These are phyloP conservation scores for Leptopterna dolabrata DNA, from an alignment of 2,888 invertebrate species.

Conservation along the genomic window DNA sequence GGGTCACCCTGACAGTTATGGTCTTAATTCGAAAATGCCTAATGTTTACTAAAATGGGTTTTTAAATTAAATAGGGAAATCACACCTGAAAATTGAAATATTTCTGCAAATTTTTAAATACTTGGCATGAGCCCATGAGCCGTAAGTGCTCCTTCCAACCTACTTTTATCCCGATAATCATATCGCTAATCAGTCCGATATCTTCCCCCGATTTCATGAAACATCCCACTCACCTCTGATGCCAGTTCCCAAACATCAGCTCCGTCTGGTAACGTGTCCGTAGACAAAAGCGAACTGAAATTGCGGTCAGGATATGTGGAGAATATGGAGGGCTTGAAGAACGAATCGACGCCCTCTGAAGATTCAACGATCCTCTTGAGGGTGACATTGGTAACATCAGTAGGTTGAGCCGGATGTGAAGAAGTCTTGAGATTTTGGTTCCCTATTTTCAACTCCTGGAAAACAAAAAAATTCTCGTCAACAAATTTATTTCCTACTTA, in stretches of 20 bases:
- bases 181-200: no score
- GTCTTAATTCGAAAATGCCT: no score
- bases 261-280: background rate
- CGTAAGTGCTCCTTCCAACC: no score
- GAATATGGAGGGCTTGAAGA: constrained; percentile 18
- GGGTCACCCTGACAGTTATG: no score
- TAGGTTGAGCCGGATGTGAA: background rate
- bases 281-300: constrained; percentile 10
- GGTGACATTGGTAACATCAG: background rate
- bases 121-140: no score
- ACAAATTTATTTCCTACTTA: no score
- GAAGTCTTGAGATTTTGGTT: background rate
- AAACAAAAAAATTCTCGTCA: background rate
- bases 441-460: background rate
- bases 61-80: no score
- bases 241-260: constrained; percentile 26
- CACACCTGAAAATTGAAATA: no score
- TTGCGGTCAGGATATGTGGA: background rate
- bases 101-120: no score
- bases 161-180: no score
- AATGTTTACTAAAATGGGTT: no score
- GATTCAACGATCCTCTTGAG: background rate
- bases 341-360: background rate
- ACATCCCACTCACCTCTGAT: background rate
- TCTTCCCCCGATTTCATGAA: no score